Evolutionary conservation across 1,140 invertebrate species (phyloP), one percentile per base, ranked within the genome.

Genomic region (Meloidogyne chitwoodi): DNA sequence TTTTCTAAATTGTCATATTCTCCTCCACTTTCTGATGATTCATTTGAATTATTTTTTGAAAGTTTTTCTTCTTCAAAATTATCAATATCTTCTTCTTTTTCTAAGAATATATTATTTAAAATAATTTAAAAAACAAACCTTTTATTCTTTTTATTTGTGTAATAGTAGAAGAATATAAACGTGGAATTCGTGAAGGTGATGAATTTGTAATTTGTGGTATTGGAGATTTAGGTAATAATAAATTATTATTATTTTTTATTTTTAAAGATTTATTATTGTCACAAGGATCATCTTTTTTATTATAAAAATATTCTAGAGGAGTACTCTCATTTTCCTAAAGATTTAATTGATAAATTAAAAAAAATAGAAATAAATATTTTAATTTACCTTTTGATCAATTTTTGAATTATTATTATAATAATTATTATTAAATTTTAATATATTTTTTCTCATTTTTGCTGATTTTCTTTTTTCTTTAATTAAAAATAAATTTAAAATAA

Each of bases 1-100:
- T 61, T 27, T n/a, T 73, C 56, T 64, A 73, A 63, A 73, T 73
- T 73, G 24, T 73, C 71, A 22, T 73, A 73, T 26, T 64, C 71
- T 61, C 71, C 56, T 24, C 71, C 71, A 29, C 14, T 44, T 27
- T 16, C 56, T 22, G 24, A 56, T 63, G n/a, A 56, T 22, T 56
- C 19, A 56, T 56, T 56, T 6, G 19, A n/a, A n/a, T 8, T 56
- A n/a, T n/a, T 56, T n/a, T 56, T 56, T 56, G 48, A 56, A 6
- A 8, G 19, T 16, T 56, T 56, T 56, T 56, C 48, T 8, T 22
- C 48, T 56, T 56, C 48, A 56, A 56, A 56, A n/a, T 56, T 56
- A n/a, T n/a, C n/a, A n/a, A n/a, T n/a, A 6, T n/a, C 6, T n/a
- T 56, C 48, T 14, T 56, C 48, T n/a, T 56, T 56, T n/a, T 56